Base-by-base conservation (phyloP, 2,888 invertebrate genomes). In the Encarsia formosa region DNA sequence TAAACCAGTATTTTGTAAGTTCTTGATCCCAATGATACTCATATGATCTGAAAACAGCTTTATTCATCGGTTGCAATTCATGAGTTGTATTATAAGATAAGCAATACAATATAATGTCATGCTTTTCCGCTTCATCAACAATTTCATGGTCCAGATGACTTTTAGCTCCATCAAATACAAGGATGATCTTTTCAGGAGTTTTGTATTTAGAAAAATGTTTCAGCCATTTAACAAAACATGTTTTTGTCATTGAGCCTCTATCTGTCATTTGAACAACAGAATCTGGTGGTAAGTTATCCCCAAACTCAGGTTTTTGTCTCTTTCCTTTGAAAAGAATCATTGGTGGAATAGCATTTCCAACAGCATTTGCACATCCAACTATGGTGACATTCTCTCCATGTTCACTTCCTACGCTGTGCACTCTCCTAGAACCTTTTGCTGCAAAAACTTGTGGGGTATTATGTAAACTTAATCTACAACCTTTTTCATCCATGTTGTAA, bases 331-430 rank as follows among this genome's bases (percentile, higher is more conserved):
- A 56, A 40, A 69, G 58, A 15, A 59, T 52, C 22, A 54, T 59
- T 6, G 65, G 65, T 5, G 67, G 66, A 16, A 68, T 38, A 57
- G 65, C 66, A 18, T 29, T 49, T 15, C 69, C 68, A 50, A 63
- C 63, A 9, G 66, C 71, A 59, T 67, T 73, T 52, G 67, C 70
- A 49, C 69, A 70, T 3, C 62, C 65, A 22, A 69, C 60, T 5
- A 73, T 39, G 3, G 67, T 61, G 22, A 66, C 60, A 1, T 66
- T 70, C 59, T 71, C 66, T 5, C 65, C 66, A 52, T 58, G 63
- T 59, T 65, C 62, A 13, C 64, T 61, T 46, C 64, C 64, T 16
- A 66, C 3, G 6, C 11, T 31, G 16, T 39, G 24, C n/a, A 51
- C 53, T 2, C 35, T 29, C 59, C 62, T 64, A n/a, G 59, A 51